These are phyloP conservation scores for Microcebus tavaratra DNA, from an alignment of 2,113 vertebrate genomes.

Conservation along the genomic window DNA sequence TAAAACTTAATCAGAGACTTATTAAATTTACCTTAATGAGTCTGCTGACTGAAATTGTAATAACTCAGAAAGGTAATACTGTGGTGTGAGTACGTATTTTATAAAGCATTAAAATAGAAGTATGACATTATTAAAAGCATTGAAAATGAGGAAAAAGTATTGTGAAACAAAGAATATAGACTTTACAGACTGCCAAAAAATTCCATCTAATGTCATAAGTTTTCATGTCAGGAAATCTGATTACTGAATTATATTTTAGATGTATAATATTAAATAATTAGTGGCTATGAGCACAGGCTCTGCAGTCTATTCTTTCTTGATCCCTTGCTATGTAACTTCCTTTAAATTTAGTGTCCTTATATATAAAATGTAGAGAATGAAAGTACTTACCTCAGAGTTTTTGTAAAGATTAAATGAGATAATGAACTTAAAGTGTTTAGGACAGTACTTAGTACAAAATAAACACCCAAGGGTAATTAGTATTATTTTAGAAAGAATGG, in stretches of 20 bases:
- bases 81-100: neutral
- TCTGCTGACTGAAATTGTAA: neutral
- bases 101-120: neutral
- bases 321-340: neutral
- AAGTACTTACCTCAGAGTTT: neutral
- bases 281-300: neutral
- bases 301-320: neutral
- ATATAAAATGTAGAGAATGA: neutral
- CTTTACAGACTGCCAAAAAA: neutral
- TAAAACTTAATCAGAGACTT: neutral
- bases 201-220: neutral
- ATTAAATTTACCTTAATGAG: neutral
- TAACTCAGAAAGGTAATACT: neutral
- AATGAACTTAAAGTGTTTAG: neutral
- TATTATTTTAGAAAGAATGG: neutral
- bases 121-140: neutral
- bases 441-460: neutral
- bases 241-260: neutral
- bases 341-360: neutral
- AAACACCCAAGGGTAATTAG: neutral
- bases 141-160: neutral
- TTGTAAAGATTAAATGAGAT: slow-evolving; percentile 30
- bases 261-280: neutral
- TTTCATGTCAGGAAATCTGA: neutral
- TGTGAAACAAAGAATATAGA: neutral